phyloP scores from a whole-genome alignment of 2,797 vertebrate species.

The Galaxias olidus region DNA sequence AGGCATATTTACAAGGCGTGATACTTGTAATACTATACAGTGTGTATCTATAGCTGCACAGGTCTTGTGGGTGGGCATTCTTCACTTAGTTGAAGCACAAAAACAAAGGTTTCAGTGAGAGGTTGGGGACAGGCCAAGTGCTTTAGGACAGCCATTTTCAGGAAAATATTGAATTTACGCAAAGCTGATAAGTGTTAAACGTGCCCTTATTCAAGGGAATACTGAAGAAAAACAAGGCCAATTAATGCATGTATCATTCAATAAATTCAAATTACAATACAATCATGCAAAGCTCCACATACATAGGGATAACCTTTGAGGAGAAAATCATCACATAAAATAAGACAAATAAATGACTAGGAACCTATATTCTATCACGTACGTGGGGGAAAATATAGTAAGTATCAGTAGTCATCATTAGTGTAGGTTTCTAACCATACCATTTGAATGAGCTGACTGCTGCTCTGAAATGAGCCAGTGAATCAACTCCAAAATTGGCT shows the following conservation, averaged over 20 bases:
- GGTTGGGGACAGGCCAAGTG: constrained; percentile 62
- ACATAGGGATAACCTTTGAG: constrained; percentile 23
- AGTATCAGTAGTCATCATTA: constrained; percentile 45
- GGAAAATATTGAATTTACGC: constrained; percentile 62
- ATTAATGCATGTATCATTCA: constrained; percentile 50
- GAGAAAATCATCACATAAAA: constrained; percentile 41
- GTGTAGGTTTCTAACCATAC: constrained; percentile 43
- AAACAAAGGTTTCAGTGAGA: constrained; percentile 58
- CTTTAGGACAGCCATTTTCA: constrained; percentile 65
- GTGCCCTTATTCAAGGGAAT: constrained; percentile 51
- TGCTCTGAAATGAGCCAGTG: constrained; percentile 58
- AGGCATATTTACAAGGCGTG: constrained; percentile 75
- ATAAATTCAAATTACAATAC: constrained; percentile 56
- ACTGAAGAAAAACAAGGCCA: constrained; percentile 45
- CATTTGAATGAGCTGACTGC: constrained; percentile 58
- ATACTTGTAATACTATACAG: constrained; percentile 78
- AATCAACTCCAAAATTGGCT: constrained; percentile 56
- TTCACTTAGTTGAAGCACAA: constrained; percentile 67
- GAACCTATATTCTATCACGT: constrained; percentile 50
- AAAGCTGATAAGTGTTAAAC: constrained; percentile 62
- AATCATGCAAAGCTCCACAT: constrained; percentile 67
- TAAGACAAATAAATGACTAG: constrained; percentile 40
- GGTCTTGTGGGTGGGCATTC: constrained; percentile 65
- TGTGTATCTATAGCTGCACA: constrained; percentile 75
- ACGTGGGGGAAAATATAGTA: constrained; percentile 30